A percentile compares a stretch with the other conserved stretches of the same genome.
Evolutionary conservation across 2,797 vertebrate genomes (phyloP).

Genomic region (Allobates femoralis): DNA sequence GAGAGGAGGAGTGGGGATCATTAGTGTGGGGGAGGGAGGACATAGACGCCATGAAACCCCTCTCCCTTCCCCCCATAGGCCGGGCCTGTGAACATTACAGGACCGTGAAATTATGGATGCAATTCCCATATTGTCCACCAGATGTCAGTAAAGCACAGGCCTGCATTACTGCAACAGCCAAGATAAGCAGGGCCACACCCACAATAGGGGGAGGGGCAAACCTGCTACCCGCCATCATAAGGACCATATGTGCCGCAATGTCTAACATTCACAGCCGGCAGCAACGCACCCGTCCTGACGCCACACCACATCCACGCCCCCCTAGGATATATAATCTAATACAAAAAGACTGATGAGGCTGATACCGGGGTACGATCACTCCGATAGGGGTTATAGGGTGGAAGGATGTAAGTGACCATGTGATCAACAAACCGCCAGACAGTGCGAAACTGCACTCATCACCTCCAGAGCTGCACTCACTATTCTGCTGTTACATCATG

Average conservation of each 20-base stretch:
- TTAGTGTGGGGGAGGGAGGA: not conserved
- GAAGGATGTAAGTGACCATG: too few relatives aligned
- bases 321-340: too few relatives aligned
- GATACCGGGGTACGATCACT: too few relatives aligned
- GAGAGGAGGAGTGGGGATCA: slow-evolving; percentile 74
- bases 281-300: too few relatives aligned
- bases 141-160: not conserved
- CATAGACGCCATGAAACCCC: not conserved
- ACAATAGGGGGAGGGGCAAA: not conserved
- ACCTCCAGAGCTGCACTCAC: not conserved
- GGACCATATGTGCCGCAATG: too few relatives aligned
- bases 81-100: slow-evolving; percentile 37
- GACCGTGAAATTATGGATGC: not conserved
- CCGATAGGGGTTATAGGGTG: too few relatives aligned
- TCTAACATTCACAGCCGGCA: too few relatives aligned
- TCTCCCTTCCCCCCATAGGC: too few relatives aligned
- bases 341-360: too few relatives aligned
- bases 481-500: not conserved
- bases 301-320: too few relatives aligned
- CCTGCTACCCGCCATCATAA: too few relatives aligned
- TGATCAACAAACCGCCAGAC: too few relatives aligned
- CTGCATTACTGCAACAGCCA: not conserved
- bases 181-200: not conserved
- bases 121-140: not conserved
- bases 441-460: not conserved